Evolutionary conservation across 2,113 vertebrate species (phyloP).

Genomic region (Bubo bubo): DNA sequence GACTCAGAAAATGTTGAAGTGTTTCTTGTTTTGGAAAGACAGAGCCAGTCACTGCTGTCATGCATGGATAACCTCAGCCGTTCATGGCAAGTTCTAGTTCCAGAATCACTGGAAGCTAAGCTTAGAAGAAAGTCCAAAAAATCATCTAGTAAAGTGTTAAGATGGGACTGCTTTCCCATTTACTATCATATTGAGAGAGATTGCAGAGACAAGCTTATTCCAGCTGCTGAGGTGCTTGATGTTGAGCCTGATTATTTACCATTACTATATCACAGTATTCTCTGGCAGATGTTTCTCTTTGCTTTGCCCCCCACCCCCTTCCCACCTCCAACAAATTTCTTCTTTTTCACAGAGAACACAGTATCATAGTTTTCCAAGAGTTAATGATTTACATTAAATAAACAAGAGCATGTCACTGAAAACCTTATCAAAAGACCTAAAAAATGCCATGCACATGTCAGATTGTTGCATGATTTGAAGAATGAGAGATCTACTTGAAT

Average conservation of each 20-base stretch:
- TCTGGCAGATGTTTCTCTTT: background rate
- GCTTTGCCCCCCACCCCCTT: background rate
- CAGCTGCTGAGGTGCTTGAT: background rate
- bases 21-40: background rate
- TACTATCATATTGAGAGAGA: background rate
- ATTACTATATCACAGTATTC: background rate
- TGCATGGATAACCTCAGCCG: background rate
- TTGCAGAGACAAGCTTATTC: background rate
- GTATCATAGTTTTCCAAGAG: background rate
- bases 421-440: background rate
- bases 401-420: conserved; percentile 9
- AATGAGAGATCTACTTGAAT: background rate
- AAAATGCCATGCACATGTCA: background rate
- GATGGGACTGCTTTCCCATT: background rate
- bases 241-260: background rate
- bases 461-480: background rate
- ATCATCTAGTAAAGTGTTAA: background rate
- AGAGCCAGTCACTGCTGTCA: background rate
- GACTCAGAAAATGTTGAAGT: rapidly evolving
- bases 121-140: background rate
- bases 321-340: background rate
- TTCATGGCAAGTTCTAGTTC: background rate
- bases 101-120: background rate
- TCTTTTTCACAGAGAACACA: background rate
- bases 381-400: conserved; percentile 25